Percentiles rank a stretch among this genome's conserved stretches.
Conservation (phyloP, 2,888 invertebrate genomes). For the Chloroclystis v-ata region DNA sequence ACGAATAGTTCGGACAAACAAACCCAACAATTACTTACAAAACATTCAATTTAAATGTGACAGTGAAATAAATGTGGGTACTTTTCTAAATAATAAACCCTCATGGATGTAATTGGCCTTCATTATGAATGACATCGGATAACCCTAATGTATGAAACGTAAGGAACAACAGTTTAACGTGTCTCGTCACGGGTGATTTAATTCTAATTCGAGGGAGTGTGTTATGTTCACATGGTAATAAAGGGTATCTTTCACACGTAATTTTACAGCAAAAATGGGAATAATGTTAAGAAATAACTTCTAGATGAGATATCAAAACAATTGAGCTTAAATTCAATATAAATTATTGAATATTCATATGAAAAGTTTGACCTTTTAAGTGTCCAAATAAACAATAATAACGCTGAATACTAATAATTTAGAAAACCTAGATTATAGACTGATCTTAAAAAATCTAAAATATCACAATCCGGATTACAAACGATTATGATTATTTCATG, state of each 20-base stretch:
- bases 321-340: neutral
- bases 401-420: no score
- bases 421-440: no score
- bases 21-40: neutral
- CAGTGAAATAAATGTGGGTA: conserved; percentile 19
- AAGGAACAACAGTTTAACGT: conserved; percentile 49
- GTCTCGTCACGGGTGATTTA: conserved; percentile 62
- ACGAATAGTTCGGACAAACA: no score
- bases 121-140: conserved; percentile 50
- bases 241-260: conserved; percentile 28
- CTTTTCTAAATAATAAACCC: conserved; percentile 38
- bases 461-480: no score
- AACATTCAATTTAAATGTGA: neutral
- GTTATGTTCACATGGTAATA: conserved; percentile 26
- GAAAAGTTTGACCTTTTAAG: neutral
- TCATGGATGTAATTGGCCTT: conserved; percentile 41
- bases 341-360: neutral
- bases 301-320: no score
- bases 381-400: no score
- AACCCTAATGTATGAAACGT: conserved; percentile 46
- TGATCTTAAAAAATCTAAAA: no score
- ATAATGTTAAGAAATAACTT: no score
- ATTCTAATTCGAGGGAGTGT: conserved; percentile 37
- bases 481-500: no score
- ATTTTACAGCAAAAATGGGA: neutral